phyloP scores from a whole-genome alignment of 2,888 invertebrate species.

The Dicranocentrus wangi region DNA sequence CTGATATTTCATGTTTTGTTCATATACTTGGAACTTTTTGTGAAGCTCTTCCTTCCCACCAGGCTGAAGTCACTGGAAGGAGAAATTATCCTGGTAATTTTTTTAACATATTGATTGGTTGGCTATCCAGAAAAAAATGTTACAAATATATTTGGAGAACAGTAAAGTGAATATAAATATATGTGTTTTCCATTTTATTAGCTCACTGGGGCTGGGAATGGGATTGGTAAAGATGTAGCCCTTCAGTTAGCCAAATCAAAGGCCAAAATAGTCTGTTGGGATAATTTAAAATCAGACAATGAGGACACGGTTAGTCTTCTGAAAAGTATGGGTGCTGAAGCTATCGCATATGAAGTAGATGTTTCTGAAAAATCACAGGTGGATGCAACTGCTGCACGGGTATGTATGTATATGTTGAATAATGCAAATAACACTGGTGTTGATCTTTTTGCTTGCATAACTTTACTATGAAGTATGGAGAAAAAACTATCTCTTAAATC shows the following conservation, averaged over 20 bases:
- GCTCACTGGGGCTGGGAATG: slow-evolving; percentile 83
- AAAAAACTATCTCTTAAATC: background rate
- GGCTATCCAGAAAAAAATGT: background rate
- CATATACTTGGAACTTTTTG: slow-evolving; percentile 32
- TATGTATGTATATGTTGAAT: slow-evolving; percentile 20
- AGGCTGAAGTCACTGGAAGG: slow-evolving; percentile 60
- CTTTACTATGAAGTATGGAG: background rate
- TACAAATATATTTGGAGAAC: background rate
- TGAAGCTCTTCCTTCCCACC: slow-evolving; percentile 41
- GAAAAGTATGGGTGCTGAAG: slow-evolving; percentile 76
- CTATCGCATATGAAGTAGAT: slow-evolving; percentile 78
- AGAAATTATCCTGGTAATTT: slow-evolving; percentile 64
- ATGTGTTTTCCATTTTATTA: slow-evolving; percentile 73
- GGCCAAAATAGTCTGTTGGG: slow-evolving; percentile 81
- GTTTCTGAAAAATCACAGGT: slow-evolving; percentile 78
- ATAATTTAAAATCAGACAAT: slow-evolving; percentile 79
- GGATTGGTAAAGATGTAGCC: slow-evolving; percentile 81
- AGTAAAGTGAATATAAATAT: background rate
- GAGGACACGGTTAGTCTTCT: slow-evolving; percentile 77
- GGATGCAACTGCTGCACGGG: slow-evolving; percentile 60
- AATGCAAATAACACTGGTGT: too few relatives aligned
- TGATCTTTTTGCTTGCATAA: background rate
- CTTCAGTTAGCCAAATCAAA: slow-evolving; percentile 78
- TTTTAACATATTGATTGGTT: background rate
- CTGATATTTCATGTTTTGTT: slow-evolving; percentile 27